Conservation (phyloP, 2,888 invertebrate genomes). For the Trichopria drosophilae region DNA sequence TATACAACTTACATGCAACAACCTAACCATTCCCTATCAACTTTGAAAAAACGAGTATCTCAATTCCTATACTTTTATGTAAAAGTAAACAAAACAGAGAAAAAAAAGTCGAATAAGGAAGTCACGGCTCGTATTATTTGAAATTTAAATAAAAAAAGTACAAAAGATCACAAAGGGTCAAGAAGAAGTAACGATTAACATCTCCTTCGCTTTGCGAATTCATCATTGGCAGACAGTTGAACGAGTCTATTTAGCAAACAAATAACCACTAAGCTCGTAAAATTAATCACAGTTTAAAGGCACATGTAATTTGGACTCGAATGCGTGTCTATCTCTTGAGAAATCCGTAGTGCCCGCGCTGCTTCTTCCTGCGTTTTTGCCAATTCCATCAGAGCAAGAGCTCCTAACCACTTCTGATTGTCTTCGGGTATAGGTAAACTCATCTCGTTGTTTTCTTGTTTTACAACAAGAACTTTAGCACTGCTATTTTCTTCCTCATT, state of each 20-base stretch:
- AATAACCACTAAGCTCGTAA: slow-evolving; percentile 7
- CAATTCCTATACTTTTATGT: too few relatives aligned
- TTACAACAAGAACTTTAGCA: slow-evolving; percentile 46
- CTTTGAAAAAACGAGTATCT: too few relatives aligned
- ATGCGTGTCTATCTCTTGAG: slow-evolving; percentile 39
- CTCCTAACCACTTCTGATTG: slow-evolving; percentile 64
- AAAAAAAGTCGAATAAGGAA: slow-evolving; percentile 18
- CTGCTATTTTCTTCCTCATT: slow-evolving; percentile 35
- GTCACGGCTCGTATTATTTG: slow-evolving; percentile 6
- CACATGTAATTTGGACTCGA: slow-evolving; percentile 48
- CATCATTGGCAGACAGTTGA: slow-evolving; percentile 29
- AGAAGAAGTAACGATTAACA: slow-evolving; percentile 29
- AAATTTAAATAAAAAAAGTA: too few relatives aligned
- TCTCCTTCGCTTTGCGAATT: slow-evolving; percentile 31
- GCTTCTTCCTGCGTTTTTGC: slow-evolving; percentile 57
- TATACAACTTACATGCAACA: slow-evolving; percentile 30
- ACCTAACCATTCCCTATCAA: slow-evolving; percentile 23
- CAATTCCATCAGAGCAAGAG: slow-evolving; percentile 66
- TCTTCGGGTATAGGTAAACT: slow-evolving; percentile 50
- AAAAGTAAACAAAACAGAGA: slow-evolving; percentile 20
- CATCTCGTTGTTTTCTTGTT: slow-evolving; percentile 47
- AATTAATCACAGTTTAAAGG: slow-evolving; percentile 54
- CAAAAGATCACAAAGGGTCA: slow-evolving; percentile 29
- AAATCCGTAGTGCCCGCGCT: slow-evolving; percentile 38
- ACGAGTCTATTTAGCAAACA: slow-evolving; percentile 7